A percentile compares a stretch with the other conserved stretches of the same genome.
phyloP scores from a whole-genome alignment of 2,888 invertebrate species.

The Andrena fulva region DNA sequence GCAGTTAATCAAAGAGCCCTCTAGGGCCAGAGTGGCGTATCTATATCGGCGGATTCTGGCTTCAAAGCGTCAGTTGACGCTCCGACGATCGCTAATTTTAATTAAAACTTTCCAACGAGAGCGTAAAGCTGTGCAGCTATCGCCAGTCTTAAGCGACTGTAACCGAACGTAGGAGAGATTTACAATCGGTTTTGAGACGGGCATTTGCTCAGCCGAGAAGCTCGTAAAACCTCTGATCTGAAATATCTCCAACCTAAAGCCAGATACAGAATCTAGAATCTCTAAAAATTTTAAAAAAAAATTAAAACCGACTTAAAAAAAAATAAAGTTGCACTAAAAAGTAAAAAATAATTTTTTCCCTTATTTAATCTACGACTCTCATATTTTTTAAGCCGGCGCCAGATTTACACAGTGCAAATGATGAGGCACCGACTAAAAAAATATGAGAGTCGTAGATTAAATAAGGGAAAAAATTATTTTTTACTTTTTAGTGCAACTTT shows the following conservation, averaged over 20 bases:
- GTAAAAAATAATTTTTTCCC: too few relatives aligned
- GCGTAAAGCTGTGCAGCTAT: constrained; percentile 54
- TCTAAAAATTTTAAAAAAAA: too few relatives aligned
- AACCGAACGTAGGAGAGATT: constrained; percentile 40
- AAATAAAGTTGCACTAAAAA: too few relatives aligned
- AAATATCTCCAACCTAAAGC: neutral
- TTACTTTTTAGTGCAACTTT: too few relatives aligned
- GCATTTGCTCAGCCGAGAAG: constrained; percentile 5
- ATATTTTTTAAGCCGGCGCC: too few relatives aligned
- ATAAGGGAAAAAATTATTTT: too few relatives aligned
- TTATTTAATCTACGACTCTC: too few relatives aligned
- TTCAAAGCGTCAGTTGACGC: constrained; percentile 1
- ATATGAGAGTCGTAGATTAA: too few relatives aligned
- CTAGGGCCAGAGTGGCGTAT: neutral
- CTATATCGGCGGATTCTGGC: neutral
- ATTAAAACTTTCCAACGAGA: constrained; percentile 62
- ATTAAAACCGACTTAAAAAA: too few relatives aligned
- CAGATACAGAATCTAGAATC: neutral
- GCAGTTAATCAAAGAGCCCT: neutral
- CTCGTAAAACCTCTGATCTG: constrained; percentile 14
- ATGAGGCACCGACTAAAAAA: too few relatives aligned
- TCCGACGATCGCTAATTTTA: constrained; percentile 47
- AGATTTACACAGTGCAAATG: too few relatives aligned
- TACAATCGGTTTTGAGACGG: constrained; percentile 20
- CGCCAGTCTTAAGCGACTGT: constrained; percentile 44